Percentiles rank a stretch among this genome's conserved stretches.
These are phyloP conservation scores for Engraulis encrasicolus DNA, from an alignment of 2,113 vertebrate genomes.

Conservation along the genomic window DNA sequence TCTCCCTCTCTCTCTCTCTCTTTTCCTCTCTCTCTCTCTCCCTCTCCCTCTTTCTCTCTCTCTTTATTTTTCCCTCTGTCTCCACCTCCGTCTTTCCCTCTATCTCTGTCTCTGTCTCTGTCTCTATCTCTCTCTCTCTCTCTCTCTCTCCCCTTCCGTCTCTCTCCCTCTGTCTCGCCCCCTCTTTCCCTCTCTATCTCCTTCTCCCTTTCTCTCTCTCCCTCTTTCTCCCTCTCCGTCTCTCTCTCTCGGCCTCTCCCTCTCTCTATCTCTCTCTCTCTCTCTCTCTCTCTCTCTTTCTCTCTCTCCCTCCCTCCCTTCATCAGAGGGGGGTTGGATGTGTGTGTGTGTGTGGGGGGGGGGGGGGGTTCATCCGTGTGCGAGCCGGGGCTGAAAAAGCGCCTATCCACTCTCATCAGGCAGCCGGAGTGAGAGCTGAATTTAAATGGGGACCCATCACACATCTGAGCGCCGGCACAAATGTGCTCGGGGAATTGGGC, in stretches of 20 bases:
- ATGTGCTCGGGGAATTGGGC: slow-evolving; percentile 51
- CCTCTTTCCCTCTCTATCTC: background rate
- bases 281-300: background rate
- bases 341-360: no score
- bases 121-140: background rate
- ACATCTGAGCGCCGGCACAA: slow-evolving; percentile 23
- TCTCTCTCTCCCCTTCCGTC: background rate
- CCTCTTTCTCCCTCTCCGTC: background rate
- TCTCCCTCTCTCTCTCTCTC: background rate
- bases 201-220: background rate
- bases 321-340: background rate
- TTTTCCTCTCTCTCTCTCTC: background rate
- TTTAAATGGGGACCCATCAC: slow-evolving; percentile 5
- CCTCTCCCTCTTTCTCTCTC: background rate
- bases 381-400: background rate
- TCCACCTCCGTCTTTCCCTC: background rate
- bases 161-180: background rate
- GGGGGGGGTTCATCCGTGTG: no score
- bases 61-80: background rate
- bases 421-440: slow-evolving; percentile 1
- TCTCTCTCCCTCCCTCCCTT: background rate
- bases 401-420: background rate
- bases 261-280: background rate
- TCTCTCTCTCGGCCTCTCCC: background rate
- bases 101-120: no score